Conservation (phyloP, 1,140 invertebrate genomes). For the Lysiphlebus fabarum region DNA sequence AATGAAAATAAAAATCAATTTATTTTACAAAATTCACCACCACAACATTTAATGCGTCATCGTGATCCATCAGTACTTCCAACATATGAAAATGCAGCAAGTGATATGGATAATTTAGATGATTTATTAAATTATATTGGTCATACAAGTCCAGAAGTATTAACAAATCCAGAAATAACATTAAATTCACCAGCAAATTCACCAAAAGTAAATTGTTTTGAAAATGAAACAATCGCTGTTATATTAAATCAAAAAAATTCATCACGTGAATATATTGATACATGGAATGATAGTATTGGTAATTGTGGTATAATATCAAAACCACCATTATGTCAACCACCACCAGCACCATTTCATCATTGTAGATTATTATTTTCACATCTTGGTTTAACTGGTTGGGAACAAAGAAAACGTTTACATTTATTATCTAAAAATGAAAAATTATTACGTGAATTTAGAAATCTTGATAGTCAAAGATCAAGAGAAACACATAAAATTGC, state of each 20-base stretch:
- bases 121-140: conserved; percentile 89
- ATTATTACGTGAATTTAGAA: conserved; percentile 84
- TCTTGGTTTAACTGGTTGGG: conserved; percentile 85
- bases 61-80: conserved; percentile 72
- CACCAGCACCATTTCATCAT: conserved; percentile 71
- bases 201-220: conserved; percentile 65
- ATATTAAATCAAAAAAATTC: conserved; percentile 76
- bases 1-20: not conserved
- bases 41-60: conserved; percentile 67
- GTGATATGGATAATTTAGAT: conserved; percentile 89
- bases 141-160: conserved; percentile 87
- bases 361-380: conserved; percentile 87
- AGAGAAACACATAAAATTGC: conserved; percentile 99
- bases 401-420: conserved; percentile 80
- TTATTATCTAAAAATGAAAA: conserved; percentile 88
- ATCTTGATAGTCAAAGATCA: conserved; percentile 86
- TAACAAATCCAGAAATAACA: conserved; percentile 65
- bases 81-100: conserved; percentile 75
- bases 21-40: conserved; percentile 40
- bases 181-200: conserved; percentile 71
- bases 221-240: conserved; percentile 80
- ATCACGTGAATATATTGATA: conserved; percentile 69
- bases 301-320: conserved; percentile 40
- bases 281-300: conserved; percentile 50
- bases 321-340: conserved; percentile 44